Evolutionary conservation across 2,888 invertebrate genomes (phyloP), one percentile per base, ranked within the genome.

Genomic region (Silvanus unidentatus): DNA sequence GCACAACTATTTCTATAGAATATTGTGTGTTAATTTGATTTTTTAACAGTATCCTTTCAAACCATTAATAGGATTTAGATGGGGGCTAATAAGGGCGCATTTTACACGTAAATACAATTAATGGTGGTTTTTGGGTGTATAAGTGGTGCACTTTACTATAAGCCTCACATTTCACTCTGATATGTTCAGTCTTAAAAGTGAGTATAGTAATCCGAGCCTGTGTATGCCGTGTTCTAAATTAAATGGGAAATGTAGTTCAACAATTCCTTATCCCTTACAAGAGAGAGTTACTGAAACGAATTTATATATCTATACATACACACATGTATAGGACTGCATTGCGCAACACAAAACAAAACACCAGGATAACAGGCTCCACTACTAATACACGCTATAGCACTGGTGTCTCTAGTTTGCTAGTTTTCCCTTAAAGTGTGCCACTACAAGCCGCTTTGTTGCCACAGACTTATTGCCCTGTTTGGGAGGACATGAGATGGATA

Each of bases 241-340:
- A 50, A 50, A 48, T 48, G 44, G 46, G 45, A 47, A 48, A 50
- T 44, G 43, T 45, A 47, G 48, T 46, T 46, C 50, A 43, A 44
- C 48, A 47, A 50, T 50, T 44, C 44, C 43, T 48, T 46, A 46
- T 45, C 44, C 48, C 45, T 44, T 16, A 22, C 22, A 22, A 22
- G 22, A 22, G 32, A 22, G 40, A 44, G 43, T 41, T 47, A 44
- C 39, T 42, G 44, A 39, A 44, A 44, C 44, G 39, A 39, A 39
- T 27, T 39, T 39, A 30, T 35, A 16, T 35, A 32, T 39, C 4
- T 32, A 32, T 32, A 22, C 22, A 22, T 8, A 22, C 22, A 5
- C 22, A 22, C 22, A 22, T 8, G 8, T 3, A 22, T 8, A 5
- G 22, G n/a, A 43, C 44, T 39, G 44, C 44, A 44, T 44, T 44